Evolutionary conservation across 1,140 invertebrate species (phyloP), one percentile per base, ranked within the genome.

Genomic region (Bombus fervidus): DNA sequence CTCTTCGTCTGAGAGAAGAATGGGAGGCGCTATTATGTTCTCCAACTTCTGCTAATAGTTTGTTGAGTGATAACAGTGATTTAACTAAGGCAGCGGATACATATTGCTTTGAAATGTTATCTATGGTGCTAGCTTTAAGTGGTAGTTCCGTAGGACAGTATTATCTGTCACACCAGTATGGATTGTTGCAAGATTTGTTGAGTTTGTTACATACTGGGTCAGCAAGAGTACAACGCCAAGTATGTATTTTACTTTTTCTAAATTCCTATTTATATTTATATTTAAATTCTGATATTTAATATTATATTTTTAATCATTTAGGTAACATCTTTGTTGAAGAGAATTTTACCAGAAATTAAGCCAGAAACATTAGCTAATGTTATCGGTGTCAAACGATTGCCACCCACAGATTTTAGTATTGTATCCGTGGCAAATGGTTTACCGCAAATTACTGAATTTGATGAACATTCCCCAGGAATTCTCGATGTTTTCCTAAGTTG

Each of bases 101-200:
- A 15, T 99, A 99, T 93, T 99, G 98, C 95, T 99, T 99, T 94
- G 98, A 99, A 95, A 98, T 99, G 98, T 95, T 99, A 13, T 99
- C 98, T 2, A 98, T 99, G 97, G 98, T 97, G 31, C 93, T 99
- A 85, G 98, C 99, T 0, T 94, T 99, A n/a, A 99, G 98, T 88
- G 99, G 99, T 8, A 99, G 98, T 86, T 96, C 97, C 1, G 98
- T 99, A 1, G 99, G 99, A 0, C 96, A 98, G 53, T 96, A 97
- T 18, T 99, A 99, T 94, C 95, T 99, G 9, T 98, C 98, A 0
- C 98, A 99, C 92, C 98, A 99, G 91, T 96, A 97, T 47, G 97
- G 97, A 53, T 93, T 99, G 15, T 95, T 99, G 1, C 96, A 97
- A 57, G 98, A 99, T 95, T 94, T 99, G 37, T 95, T 99, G 5